Evolutionary conservation across 2,888 invertebrate genomes (phyloP).

Genomic region (Phragmatobia fuliginosa): DNA sequence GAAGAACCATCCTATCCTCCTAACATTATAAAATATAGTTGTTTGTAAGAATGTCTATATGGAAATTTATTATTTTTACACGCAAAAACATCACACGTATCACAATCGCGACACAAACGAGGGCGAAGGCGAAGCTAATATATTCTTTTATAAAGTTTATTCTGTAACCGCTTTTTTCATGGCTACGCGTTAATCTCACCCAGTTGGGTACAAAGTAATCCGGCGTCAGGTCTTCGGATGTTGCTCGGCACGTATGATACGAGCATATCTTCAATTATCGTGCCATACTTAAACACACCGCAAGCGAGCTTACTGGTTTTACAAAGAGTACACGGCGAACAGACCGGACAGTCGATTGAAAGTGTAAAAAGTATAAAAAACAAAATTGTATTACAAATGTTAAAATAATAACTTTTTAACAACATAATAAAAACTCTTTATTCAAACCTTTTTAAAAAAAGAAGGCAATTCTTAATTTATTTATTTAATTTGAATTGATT

Average conservation of each 20-base stretch:
- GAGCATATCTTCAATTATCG: constrained; percentile 85
- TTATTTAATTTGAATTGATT: too few species aligned
- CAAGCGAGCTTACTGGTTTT: constrained; percentile 69
- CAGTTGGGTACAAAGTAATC: constrained; percentile 64
- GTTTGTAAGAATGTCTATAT: too few species aligned
- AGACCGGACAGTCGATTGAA: constrained; percentile 13
- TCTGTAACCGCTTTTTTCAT: constrained; percentile 34
- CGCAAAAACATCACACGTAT: too few species aligned
- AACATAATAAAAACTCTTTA: too few species aligned
- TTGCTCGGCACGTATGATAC: constrained; percentile 74
- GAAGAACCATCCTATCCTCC: too few species aligned
- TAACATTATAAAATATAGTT: too few species aligned
- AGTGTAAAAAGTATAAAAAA: not conserved
- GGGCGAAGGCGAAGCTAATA: not conserved
- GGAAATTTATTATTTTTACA: too few species aligned
- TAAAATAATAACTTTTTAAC: too few species aligned
- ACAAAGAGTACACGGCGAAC: constrained; percentile 54
- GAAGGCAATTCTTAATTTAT: too few species aligned
- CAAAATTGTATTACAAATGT: too few species aligned
- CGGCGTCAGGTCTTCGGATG: constrained; percentile 74
- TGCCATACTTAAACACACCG: constrained; percentile 85
- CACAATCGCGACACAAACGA: too few species aligned
- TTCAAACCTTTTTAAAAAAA: too few species aligned
- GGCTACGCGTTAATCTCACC: constrained; percentile 59
- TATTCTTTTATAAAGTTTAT: not conserved